Evolutionary conservation across 2,113 vertebrate species (phyloP).

Genomic region (Octodon degus): DNA sequence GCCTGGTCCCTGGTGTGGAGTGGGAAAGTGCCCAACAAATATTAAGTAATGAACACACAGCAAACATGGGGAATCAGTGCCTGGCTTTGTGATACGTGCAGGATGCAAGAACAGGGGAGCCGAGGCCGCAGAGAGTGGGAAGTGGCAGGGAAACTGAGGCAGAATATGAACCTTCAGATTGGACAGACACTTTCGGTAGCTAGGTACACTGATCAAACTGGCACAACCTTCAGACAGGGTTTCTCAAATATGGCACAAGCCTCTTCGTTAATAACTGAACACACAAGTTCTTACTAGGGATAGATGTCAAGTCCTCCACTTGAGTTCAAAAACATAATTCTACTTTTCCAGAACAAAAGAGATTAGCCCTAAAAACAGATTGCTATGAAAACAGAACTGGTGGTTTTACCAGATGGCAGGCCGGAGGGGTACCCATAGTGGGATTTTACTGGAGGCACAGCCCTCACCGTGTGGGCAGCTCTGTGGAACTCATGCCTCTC

Average conservation of each 20-base stretch:
- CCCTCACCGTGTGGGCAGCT: background rate
- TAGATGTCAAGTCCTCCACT: constrained; percentile 16
- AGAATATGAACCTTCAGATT: background rate
- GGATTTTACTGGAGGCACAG: background rate
- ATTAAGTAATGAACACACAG: background rate
- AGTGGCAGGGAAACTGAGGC: constrained; percentile 19
- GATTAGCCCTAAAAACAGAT: constrained; percentile 13
- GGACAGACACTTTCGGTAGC: background rate
- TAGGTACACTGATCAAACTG: background rate
- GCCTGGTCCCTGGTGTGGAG: background rate
- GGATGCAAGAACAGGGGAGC: background rate
- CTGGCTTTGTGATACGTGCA: background rate
- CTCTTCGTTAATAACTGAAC: background rate
- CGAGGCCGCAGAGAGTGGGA: background rate
- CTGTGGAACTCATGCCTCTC: background rate
- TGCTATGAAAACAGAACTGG: background rate
- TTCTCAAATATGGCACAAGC: constrained; percentile 9
- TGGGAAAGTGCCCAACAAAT: background rate
- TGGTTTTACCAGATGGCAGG: background rate
- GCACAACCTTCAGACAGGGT: background rate
- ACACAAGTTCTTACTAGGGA: background rate
- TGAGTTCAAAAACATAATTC: background rate
- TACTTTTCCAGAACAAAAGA: constrained; percentile 15
- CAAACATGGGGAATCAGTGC: background rate
- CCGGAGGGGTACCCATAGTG: background rate